phyloP scores from a whole-genome alignment of 2,113 vertebrate species.

The Paradisaea rubra region DNA sequence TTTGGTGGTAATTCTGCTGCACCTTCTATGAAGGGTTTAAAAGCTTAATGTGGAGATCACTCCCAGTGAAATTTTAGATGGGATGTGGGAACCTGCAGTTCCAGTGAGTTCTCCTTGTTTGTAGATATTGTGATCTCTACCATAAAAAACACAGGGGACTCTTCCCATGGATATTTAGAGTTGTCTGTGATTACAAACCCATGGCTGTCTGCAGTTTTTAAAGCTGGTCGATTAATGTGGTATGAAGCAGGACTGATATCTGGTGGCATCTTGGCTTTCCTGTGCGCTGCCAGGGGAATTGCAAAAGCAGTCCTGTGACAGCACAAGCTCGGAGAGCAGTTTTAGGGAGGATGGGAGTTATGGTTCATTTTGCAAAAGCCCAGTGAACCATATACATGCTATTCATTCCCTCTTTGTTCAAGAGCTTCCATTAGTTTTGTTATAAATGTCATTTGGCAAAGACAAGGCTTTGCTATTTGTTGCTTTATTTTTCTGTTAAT shows the following conservation, averaged over 20 bases:
- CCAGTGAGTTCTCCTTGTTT: background rate
- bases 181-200: background rate
- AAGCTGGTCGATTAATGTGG: background rate
- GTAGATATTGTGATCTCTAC: rapidly evolving
- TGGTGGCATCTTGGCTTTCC: background rate
- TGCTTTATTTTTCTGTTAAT: background rate
- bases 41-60: no score
- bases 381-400: background rate
- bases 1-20: background rate
- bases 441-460: background rate
- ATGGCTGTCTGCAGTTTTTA: rapidly evolving
- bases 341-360: background rate
- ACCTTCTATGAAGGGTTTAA: rapidly evolving
- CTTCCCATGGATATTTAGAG: rapidly evolving
- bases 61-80: no score
- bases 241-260: background rate
- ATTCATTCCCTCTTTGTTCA: background rate
- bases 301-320: background rate
- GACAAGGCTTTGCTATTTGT: background rate
- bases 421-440: background rate
- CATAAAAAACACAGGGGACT: no score
- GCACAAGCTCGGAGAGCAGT: background rate
- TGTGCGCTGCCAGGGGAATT: background rate
- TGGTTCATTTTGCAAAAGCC: background rate
- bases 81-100: background rate